A percentile compares a stretch with the other conserved stretches of the same genome.
Evolutionary conservation across 2,113 vertebrate genomes (phyloP).

Genomic region (Arenaria interpres): DNA sequence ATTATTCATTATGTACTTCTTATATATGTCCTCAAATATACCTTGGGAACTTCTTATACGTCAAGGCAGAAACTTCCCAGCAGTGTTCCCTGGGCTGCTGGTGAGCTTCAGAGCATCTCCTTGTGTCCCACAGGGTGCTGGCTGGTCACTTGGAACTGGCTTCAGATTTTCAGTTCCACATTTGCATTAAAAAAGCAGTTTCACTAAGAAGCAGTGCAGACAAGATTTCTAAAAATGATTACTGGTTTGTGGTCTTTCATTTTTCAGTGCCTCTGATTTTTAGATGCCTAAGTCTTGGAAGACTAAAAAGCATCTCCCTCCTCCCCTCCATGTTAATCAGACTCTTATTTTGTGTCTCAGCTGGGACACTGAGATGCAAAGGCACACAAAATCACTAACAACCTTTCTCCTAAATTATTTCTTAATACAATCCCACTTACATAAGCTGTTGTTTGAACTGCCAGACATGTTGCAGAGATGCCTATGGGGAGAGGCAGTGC

Average conservation of each 20-base stretch:
- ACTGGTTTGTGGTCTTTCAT: not conserved
- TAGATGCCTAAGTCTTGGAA: not conserved
- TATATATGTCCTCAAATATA: not conserved
- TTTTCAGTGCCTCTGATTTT: slow-evolving; percentile 10
- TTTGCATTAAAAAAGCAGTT: slow-evolving; percentile 51
- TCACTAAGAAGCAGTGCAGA: not conserved
- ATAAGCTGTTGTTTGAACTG: slow-evolving; percentile 14
- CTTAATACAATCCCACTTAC: not conserved
- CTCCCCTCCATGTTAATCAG: not conserved
- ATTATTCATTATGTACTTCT: not conserved
- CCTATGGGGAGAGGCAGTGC: not conserved
- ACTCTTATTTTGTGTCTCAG: slow-evolving; percentile 12
- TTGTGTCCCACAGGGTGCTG: not conserved
- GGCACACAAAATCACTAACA: not conserved
- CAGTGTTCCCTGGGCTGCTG: not conserved
- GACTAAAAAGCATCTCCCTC: not conserved
- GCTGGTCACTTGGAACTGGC: slow-evolving; percentile 13
- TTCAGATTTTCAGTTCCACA: slow-evolving; percentile 12
- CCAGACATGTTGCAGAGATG: slow-evolving; percentile 18
- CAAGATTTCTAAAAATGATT: not conserved
- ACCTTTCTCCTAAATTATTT: not conserved
- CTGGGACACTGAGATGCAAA: not conserved
- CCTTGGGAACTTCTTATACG: not conserved
- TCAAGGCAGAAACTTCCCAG: not conserved
- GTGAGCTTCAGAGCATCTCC: not conserved